Evolutionary conservation across 2,888 invertebrate genomes (phyloP), one percentile per base, ranked within the genome.

Genomic region (Noctua pronuba): DNA sequence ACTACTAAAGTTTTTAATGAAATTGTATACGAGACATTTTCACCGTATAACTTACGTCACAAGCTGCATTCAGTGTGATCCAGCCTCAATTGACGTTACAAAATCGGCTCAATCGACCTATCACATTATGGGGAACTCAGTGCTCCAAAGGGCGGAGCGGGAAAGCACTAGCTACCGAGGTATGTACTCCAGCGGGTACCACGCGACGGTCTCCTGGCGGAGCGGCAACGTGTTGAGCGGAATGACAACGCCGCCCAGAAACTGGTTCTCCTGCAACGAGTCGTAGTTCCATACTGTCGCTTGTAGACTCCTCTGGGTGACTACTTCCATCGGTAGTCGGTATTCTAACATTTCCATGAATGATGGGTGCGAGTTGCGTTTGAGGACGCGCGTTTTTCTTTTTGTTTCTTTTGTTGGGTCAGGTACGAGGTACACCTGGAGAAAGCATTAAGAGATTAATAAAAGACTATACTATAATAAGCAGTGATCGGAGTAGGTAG

Each of bases 261-360:
- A 98, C 95, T 99, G 98, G 95, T 99, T 99, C 94, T 99, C 99
- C 93, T 99, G 99, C 64, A 99, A 95, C 0, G 98, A 98, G 93
- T 99, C 99, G 94, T 99, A 98, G 93, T 99, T 98, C 99, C 99
- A 99, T 18, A 99, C 98, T 0, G 99, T 99, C 0, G 99, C 99
- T 94, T 99, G 99, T n/a, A 99, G 95, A 18, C 97, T 97, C 69
- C 98, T 97, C 86, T 97, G 97, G 91, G 97, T 97, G 28, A 99
- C 97, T 64, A 98, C 97, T 70, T 99, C 98, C 84, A 98, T 92
- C 0, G 98, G 98, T 96, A 99, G 97, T 80, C 99, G 97, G 92
- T 99, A 99, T 92, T 99, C 99, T 93, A 99, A 96, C 98, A 99
- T 99, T 97, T 99, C 99, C 99, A 99, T 99, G 95, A 99, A 99